Base-by-base conservation (phyloP, 2,888 invertebrate species). In the Antitype chi region DNA sequence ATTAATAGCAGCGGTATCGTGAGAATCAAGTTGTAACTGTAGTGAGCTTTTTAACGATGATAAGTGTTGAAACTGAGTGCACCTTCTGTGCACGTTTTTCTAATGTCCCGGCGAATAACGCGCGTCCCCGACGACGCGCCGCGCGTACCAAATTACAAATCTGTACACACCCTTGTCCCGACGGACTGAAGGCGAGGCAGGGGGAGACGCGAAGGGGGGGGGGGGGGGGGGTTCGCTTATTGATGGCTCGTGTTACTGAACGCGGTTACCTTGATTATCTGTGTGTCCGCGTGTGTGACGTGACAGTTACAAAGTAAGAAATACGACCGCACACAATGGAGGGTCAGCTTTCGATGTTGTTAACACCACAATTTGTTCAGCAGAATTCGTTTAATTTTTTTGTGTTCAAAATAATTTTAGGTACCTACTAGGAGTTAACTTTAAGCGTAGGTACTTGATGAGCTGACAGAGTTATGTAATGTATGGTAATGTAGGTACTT, bases 61-160 rank as follows among this genome's bases (percentile, higher is more conserved):
- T 2, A 6, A 7, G 4, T 43, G 7, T 17, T 68, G 17, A 60
- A 68, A 32, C 17, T 17, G 20, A 70, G 38, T 63, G 55, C 13
- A 38, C 43, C 83, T 82, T 74, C 67, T 82, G 67, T 9, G 23
- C 15, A 8, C 17, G 32, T 20, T 28, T 17, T n/a, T 32, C 0
- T 38, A 28, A 49, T 28, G 52, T 55, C 32, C n/a, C 23, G 28
- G 59, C 38, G 47, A 70, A 59, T 60, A 74, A 59, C 70, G 64
- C 66, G 77, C 69, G 52, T 52, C 68, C 74, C 60, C 28, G 57
- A 70, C 73, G 77, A 86, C 84, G 78, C 78, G 81, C 8, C 76
- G 74, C 80, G 80, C 78, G 84, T 87, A 81, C 85, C 87, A 88
- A 91, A 91, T 91, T 90, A 90, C 91, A 90, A 90, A 92, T 91